Evolutionary conservation across 2,888 invertebrate species (phyloP).

Genomic region (Eupeodes luniger): DNA sequence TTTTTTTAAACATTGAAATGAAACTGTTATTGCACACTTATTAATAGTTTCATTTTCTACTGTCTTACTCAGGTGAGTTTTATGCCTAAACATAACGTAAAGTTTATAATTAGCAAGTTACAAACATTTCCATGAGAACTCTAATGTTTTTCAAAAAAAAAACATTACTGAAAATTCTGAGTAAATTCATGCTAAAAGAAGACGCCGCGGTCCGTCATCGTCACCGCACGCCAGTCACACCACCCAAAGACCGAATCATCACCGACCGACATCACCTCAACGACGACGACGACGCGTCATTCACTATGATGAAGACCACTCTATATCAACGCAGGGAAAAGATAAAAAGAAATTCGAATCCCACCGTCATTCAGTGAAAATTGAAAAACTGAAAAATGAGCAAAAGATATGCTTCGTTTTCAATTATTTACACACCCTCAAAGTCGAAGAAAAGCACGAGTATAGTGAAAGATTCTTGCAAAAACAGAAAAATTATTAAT

Average conservation of each 20-base stretch:
- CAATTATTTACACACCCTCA: slow-evolving; percentile 46
- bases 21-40: neutral
- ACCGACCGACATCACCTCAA: too few relatives aligned
- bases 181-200: slow-evolving; percentile 39
- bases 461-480: neutral
- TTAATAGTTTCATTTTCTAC: slow-evolving; percentile 9
- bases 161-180: slow-evolving; percentile 59
- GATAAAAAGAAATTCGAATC: slow-evolving; percentile 50
- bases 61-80: slow-evolving; percentile 46
- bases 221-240: too few relatives aligned
- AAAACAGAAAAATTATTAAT: neutral
- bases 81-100: slow-evolving; percentile 10
- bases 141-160: slow-evolving; percentile 25
- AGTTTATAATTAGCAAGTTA: slow-evolving; percentile 60
- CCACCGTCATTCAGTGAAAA: slow-evolving; percentile 27
- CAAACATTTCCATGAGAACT: slow-evolving; percentile 49
- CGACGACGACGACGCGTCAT: neutral
- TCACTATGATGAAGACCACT: slow-evolving; percentile 32
- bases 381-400: neutral
- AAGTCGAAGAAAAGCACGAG: neutral
- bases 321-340: slow-evolving; percentile 37
- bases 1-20: too few relatives aligned
- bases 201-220: too few relatives aligned
- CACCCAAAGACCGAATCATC: neutral
- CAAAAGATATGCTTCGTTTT: slow-evolving; percentile 37